Evolutionary conservation across 2,113 vertebrate genomes (phyloP), one percentile per base, ranked within the genome.

Genomic region (Nycticebus coucang): DNA sequence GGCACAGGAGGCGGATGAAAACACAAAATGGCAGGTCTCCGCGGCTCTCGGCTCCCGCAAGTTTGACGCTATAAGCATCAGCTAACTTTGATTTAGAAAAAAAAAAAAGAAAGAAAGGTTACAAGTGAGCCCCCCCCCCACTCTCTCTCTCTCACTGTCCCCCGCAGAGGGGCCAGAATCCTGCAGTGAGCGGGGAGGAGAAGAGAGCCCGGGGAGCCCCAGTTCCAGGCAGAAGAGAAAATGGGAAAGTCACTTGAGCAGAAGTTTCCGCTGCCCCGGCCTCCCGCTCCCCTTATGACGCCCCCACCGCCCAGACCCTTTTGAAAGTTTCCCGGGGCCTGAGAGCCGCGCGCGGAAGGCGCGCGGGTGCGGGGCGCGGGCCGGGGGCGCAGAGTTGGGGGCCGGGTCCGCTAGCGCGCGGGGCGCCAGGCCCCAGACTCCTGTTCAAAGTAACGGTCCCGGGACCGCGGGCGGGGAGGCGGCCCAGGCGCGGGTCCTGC

Each of bases 1-100:
- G 98, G 98, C 98, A 98, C 98, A 97, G 98, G 98, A 99, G 99
- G 99, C 99, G 98, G 98, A 98, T 98, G 98, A 98, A 98, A 98
- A 98, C 98, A 99, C 99, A 99, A 99, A 99, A 99, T 99, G 99
- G 99, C 99, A 99, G 99, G 99, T 99, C 99, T 98, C 98, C 93
- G 98, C 98, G 98, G 99, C 98, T 98, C 98, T 98, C 96, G 98
- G 98, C 98, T 98, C 98, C 98, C 98, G 97, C 98, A 99, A 99
- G 98, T 99, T 99, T 98, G 98, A 98, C 98, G 98, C 98, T 97
- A 97, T 96, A 97, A 98, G 97, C 98, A 98, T 94, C 97, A 88
- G 97, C 96, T 96, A 98, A 99, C 98, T 99, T 99, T 98, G 97
- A 98, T 97, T 98, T 71, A 64, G n/a, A 69, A 74, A 69, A 92